Percentiles rank a stretch among this genome's conserved stretches.
These are phyloP conservation scores for Hiodon alosoides DNA, from an alignment of 2,113 vertebrate genomes.

Conservation along the genomic window DNA sequence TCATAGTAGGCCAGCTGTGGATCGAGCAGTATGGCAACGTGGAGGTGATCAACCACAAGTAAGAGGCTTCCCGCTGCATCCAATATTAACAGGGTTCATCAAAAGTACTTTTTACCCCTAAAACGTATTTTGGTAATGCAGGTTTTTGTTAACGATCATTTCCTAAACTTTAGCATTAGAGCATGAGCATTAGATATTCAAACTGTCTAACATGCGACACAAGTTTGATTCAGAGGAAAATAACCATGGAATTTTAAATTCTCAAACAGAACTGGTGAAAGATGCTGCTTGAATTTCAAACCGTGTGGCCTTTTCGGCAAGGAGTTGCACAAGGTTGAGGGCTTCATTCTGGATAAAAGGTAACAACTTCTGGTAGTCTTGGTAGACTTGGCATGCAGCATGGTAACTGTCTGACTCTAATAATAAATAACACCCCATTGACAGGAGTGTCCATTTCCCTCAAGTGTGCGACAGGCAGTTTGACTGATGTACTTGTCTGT, in stretches of 20 bases:
- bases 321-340: slow-evolving; percentile 96
- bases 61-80: slow-evolving; percentile 30
- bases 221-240: too few species aligned
- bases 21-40: slow-evolving; percentile 94
- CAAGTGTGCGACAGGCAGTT: too few species aligned
- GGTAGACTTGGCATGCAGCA: not conserved
- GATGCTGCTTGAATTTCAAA: slow-evolving; percentile 88
- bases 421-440: too few species aligned
- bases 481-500: slow-evolving; percentile 7
- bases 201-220: not conserved
- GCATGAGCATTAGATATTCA: not conserved
- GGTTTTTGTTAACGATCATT: too few species aligned
- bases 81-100: too few species aligned
- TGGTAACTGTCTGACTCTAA: too few species aligned
- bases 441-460: too few species aligned
- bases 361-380: slow-evolving; percentile 42
- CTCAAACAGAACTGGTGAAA: slow-evolving; percentile 81
- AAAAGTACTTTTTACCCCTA: too few species aligned
- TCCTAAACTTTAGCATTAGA: not conserved
- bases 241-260: too few species aligned
- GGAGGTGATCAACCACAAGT: slow-evolving; percentile 94
- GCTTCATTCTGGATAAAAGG: slow-evolving; percentile 97
- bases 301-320: slow-evolving; percentile 96
- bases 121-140: too few species aligned
- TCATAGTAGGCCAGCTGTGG: slow-evolving; percentile 97